phyloP scores from a whole-genome alignment of 2,113 vertebrate species.

The Cryptotis parvus region DNA sequence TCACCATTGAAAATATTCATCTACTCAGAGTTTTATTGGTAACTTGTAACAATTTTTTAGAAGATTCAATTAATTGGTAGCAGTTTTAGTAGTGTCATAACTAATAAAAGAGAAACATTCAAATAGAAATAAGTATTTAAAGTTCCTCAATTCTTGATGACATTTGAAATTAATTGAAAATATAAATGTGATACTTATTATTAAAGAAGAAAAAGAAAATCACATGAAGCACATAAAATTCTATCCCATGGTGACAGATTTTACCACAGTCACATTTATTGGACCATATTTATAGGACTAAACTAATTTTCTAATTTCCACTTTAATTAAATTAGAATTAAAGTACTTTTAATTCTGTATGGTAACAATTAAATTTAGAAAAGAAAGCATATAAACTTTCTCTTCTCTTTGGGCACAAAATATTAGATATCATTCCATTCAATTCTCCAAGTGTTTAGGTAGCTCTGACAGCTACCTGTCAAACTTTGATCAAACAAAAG shows the following conservation, averaged over 20 bases:
- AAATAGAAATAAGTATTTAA: neutral
- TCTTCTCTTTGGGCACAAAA: neutral
- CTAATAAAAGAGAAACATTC: neutral
- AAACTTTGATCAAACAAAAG: no score
- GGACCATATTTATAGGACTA: neutral
- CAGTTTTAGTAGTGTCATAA: neutral
- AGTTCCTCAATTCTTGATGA: neutral
- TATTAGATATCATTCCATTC: neutral
- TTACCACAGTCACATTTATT: conserved; percentile 9
- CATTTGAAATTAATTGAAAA: conserved; percentile 38
- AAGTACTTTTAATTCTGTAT: neutral
- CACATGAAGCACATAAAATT: neutral
- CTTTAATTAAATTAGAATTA: conserved; percentile 26
- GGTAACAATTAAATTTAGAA: neutral
- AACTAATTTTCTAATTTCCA: neutral
- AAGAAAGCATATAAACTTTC: neutral
- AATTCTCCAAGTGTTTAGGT: neutral
- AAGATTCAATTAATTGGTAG: neutral
- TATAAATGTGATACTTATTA: neutral
- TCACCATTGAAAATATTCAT: neutral
- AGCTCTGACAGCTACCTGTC: neutral
- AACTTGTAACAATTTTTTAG: neutral
- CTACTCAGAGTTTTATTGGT: neutral
- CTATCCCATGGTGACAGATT: neutral
- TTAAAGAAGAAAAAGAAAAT: neutral